phyloP scores from a whole-genome alignment of 2,113 vertebrate species.

The Murina feae region DNA sequence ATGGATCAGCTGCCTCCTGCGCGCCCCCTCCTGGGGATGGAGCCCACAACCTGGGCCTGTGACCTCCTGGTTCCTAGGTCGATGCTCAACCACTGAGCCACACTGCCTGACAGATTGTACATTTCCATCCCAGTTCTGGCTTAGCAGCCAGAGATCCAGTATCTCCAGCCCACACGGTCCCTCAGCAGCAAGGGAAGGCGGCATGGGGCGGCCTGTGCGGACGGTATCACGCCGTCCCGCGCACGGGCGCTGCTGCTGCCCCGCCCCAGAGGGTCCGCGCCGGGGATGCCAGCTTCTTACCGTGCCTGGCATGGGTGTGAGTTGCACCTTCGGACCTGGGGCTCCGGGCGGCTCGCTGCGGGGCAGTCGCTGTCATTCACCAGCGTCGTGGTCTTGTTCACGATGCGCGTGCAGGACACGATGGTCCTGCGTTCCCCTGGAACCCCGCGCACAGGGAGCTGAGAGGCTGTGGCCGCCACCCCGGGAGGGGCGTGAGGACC shows the following conservation, averaged over 20 bases:
- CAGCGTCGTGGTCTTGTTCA: conserved; percentile 90
- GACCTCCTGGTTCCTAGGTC: no score
- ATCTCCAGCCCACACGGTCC: neutral
- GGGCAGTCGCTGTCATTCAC: conserved; percentile 91
- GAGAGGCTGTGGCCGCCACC: neutral
- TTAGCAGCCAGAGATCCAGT: neutral
- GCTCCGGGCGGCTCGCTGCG: conserved; percentile 85
- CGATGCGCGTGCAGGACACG: conserved; percentile 91
- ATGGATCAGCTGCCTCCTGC: no score
- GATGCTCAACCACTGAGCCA: no score
- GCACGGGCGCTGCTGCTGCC: accelerated
- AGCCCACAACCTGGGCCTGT: no score
- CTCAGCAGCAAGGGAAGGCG: accelerated
- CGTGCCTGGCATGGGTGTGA: conserved; percentile 92
- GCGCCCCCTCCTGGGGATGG: no score
- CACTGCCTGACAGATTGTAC: accelerated
- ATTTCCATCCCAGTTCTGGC: neutral
- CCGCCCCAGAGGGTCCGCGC: neutral
- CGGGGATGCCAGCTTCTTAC: conserved; percentile 78
- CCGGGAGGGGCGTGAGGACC: no score
- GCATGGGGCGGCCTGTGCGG: accelerated
- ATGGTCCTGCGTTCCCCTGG: conserved; percentile 91
- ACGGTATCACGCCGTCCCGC: accelerated
- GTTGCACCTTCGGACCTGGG: conserved; percentile 92
- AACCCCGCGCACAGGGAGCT: conserved; percentile 14